Base-by-base conservation (phyloP, 2,113 vertebrate genomes). In the Ophiodon elongatus region DNA sequence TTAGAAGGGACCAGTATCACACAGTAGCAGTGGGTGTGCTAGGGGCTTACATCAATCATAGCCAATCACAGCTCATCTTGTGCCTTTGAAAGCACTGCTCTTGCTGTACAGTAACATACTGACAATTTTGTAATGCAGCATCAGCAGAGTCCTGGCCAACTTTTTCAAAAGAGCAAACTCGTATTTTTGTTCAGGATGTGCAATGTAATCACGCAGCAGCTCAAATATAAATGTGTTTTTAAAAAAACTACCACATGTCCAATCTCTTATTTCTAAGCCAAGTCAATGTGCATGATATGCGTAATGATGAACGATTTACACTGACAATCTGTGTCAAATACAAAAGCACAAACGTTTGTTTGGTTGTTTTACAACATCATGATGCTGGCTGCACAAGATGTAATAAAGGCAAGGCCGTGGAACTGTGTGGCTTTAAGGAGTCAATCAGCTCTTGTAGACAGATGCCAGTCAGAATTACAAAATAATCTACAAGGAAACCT, bases 1-100 rank as follows among this genome's bases (percentile, higher is more conserved):
- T 60, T 69, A 70, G 45, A 63, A 45, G 39, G 52, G 37, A 54
- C 15, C 60, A 43, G 33, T 63, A n/a, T 52, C 45, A 14, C 35
- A 37, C 33, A 66, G 64, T 15, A 43, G 27, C 59, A 45, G 41
- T 74, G 52, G 47, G 10, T 67, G 63, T 56, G 25, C 52, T 43
- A 6, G 74, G 2, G 3, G 60, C 65, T 72, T 17, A 31, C 37
- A 80, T 70, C 60, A 29, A 72, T 83, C 72, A 65, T 10, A 57
- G 35, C 63, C 62, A 77, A 82, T 77, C 79, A 64, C 11, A 45
- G 25, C 52, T 67, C 52, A 63, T 37, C 41, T 11, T 39, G 27
- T 0, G 68, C 31, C 71, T 87, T 27, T 60, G 25, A 63, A 56
- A 74, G 76, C 70, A 15, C 25, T 7, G 27, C 27, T 37, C 54